These are phyloP conservation scores for Fulica atra DNA, from an alignment of 2,113 vertebrate species.

Conservation along the genomic window DNA sequence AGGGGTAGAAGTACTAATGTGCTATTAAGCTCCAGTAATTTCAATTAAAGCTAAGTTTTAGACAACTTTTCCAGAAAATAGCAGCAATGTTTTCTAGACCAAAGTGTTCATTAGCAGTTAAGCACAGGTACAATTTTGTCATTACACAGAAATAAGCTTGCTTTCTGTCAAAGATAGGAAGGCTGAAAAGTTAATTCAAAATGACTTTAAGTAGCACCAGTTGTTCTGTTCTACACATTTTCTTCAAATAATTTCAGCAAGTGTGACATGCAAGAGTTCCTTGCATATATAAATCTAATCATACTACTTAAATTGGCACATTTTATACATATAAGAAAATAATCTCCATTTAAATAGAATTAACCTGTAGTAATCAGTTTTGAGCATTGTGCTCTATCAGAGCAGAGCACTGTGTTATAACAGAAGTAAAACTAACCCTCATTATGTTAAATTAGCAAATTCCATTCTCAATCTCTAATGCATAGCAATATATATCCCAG, in stretches of 20 bases:
- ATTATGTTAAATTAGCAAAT: neutral
- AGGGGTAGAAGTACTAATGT: neutral
- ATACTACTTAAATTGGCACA: neutral
- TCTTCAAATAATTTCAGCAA: neutral
- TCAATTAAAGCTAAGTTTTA: neutral
- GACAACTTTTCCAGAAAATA: neutral
- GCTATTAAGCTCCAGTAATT: neutral
- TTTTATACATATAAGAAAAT: neutral
- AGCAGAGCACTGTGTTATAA: neutral
- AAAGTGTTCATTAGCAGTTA: neutral
- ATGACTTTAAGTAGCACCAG: neutral
- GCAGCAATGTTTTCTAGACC: neutral
- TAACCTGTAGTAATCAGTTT: neutral
- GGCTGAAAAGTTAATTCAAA: neutral
- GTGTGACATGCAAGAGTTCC: neutral
- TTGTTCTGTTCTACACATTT: neutral
- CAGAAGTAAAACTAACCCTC: neutral
- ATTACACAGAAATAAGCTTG: neutral
- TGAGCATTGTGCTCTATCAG: neutral
- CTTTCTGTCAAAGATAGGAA: neutral
- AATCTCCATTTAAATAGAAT: neutral
- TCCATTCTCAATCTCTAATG: neutral
- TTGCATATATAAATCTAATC: neutral
- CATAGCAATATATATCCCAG: neutral
- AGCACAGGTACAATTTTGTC: neutral